Evolutionary conservation across 2,113 vertebrate genomes (phyloP).

Genomic region (Indicator indicator): DNA sequence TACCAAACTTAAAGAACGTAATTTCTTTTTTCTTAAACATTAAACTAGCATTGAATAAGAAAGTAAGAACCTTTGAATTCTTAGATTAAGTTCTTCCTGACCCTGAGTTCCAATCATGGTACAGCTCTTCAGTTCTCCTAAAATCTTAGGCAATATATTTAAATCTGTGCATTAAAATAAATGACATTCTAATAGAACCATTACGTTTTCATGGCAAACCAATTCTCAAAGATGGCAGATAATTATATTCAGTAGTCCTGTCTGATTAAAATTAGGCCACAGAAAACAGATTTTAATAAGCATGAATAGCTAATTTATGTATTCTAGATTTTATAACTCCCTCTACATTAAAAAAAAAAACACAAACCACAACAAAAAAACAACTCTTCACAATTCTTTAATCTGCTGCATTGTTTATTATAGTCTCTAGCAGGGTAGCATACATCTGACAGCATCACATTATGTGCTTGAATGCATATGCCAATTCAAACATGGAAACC

Average conservation of each 20-base stretch:
- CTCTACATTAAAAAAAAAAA: background rate
- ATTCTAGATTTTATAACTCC: background rate
- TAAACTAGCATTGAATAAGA: background rate
- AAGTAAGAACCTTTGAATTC: background rate
- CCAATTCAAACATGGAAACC: background rate
- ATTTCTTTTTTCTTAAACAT: background rate
- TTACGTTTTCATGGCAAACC: background rate
- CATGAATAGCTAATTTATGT: fast-evolving
- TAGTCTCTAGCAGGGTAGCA: background rate
- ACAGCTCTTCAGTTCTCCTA: background rate
- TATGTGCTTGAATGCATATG: background rate
- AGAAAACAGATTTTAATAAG: background rate
- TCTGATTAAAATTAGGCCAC: background rate
- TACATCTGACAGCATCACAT: background rate
- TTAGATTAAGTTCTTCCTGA: background rate
- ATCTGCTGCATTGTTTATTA: background rate
- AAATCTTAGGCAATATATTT: background rate
- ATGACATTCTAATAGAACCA: background rate
- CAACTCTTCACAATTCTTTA: background rate
- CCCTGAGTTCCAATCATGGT: background rate
- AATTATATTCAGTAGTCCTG: background rate
- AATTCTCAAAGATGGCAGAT: background rate
- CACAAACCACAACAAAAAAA: no score
- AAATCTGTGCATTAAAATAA: background rate
- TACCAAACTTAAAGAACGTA: background rate